Evolutionary conservation across 2,888 invertebrate species (phyloP), one percentile per base, ranked within the genome.

Genomic region (Noctuana brunneofusca): DNA sequence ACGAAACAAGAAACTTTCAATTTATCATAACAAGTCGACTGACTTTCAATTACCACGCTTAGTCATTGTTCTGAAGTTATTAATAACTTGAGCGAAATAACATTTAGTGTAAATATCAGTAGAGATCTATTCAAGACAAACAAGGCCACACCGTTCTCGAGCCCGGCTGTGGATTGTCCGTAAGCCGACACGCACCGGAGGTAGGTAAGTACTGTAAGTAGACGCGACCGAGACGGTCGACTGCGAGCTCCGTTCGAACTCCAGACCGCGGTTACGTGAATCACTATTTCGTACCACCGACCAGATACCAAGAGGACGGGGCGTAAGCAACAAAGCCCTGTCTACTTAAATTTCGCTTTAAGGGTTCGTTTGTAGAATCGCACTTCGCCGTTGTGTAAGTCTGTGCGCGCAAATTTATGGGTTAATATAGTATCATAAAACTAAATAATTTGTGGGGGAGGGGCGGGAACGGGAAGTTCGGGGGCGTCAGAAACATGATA

Each of bases 141-240:
- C 74, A 80, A 79, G 76, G 76, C 76, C 74, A 75, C 49, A 6
- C 35, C 35, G 71, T 69, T 70, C 67, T 70, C 67, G 57, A 32
- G 62, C 64, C 68, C 68, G 32, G 30, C 60, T 46, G 22, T 35
- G 75, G 75, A 73, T 72, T 72, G 75, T 71, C 71, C 68, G 66
- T 59, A 58, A 73, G 69, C 73, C 72, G 77, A 70, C 73, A 74
- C 78, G 74, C 71, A 69, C 69, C 66, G 72, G 62, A 75, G 73
- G 74, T 75, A 71, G 73, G 69, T 71, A 70, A 71, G 73, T 78
- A 86, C 71, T 72, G 69, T 71, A 70, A 71, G 73, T 78, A 86
- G 84, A 84, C 83, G 72, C 70, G 70, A 75, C 71, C 77, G 78
- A 84, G 83, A 84, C 81, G 71, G n/a, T n/a, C n/a, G n/a, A n/a